These are phyloP conservation scores for Periophthalmodon schlosseri DNA, from an alignment of 2,113 vertebrate species.

Conservation along the genomic window DNA sequence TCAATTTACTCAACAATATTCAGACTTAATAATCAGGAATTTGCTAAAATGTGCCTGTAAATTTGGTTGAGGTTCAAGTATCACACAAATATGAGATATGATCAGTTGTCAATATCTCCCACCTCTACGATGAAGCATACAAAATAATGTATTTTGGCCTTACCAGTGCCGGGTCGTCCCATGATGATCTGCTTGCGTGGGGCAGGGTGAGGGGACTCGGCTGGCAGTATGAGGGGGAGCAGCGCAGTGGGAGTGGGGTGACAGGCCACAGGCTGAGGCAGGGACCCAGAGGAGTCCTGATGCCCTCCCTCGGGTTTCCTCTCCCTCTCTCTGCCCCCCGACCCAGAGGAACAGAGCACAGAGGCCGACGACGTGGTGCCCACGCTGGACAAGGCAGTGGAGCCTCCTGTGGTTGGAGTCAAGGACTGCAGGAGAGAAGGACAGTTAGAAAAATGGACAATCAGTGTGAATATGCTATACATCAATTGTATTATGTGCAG, in stretches of 20 bases:
- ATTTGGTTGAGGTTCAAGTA: no score
- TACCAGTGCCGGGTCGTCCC: constrained; percentile 91
- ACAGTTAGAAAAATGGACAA: neutral
- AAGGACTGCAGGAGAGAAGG: constrained; percentile 59
- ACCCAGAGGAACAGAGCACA: constrained; percentile 58
- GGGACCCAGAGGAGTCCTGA: constrained; percentile 51
- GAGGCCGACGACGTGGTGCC: constrained; percentile 47
- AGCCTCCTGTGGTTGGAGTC: constrained; percentile 63
- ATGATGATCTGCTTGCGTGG: constrained; percentile 95
- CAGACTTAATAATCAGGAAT: no score
- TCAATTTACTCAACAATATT: no score
- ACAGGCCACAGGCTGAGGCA: constrained; percentile 87
- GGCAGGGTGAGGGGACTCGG: constrained; percentile 85
- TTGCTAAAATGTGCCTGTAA: no score
- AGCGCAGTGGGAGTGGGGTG: constrained; percentile 90
- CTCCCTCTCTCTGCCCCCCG: constrained; percentile 72
- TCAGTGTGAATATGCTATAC: no score
- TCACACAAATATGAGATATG: no score
- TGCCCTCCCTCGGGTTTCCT: constrained; percentile 73
- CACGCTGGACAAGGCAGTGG: constrained; percentile 63
- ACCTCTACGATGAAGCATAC: no score
- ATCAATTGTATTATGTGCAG: no score
- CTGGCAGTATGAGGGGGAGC: constrained; percentile 88
- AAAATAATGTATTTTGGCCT: constrained; percentile 12
- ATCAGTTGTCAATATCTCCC: no score